Evolutionary conservation across 2,797 vertebrate genomes (phyloP).

Genomic region (Eidolon dupreanum): DNA sequence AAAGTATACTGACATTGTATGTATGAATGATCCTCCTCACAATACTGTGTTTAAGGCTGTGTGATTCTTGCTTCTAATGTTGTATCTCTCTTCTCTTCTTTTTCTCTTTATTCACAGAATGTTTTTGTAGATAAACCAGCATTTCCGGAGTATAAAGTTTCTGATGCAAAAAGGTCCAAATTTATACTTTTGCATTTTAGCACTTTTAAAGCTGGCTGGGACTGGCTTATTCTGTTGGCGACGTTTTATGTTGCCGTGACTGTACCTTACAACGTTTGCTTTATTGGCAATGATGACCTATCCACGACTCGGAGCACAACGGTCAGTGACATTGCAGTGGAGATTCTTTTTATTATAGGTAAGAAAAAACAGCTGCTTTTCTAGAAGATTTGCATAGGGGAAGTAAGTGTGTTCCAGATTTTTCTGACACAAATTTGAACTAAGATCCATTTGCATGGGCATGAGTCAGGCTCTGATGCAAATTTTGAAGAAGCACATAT

Average conservation of each 20-base stretch:
- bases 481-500: conserved; percentile 39
- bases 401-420: conserved; percentile 40
- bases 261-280: conserved; percentile 98
- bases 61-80: conserved; percentile 27
- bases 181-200: conserved; percentile 99
- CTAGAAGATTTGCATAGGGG: conserved; percentile 45
- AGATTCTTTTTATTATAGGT: conserved; percentile 99
- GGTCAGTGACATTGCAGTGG: conserved; percentile 97
- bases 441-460: conserved; percentile 62
- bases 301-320: conserved; percentile 95
- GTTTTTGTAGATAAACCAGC: conserved; percentile 96
- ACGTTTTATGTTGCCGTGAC: conserved; percentile 99
- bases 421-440: conserved; percentile 52
- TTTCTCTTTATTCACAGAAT: conserved; percentile 89
- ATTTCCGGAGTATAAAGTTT: conserved; percentile 98
- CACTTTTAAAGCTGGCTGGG: conserved; percentile 98
- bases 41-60: neutral
- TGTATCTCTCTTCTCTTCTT: conserved; percentile 44
- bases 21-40: neutral
- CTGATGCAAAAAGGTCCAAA: conserved; percentile 97
- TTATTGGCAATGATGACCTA: conserved; percentile 96
- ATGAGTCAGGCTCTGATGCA: conserved; percentile 57
- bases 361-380: conserved; percentile 65
- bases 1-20: neutral
- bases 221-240: conserved; percentile 97